Evolutionary conservation across 2,113 vertebrate genomes (phyloP).

Genomic region (sheep (Ovis aries)): DNA sequence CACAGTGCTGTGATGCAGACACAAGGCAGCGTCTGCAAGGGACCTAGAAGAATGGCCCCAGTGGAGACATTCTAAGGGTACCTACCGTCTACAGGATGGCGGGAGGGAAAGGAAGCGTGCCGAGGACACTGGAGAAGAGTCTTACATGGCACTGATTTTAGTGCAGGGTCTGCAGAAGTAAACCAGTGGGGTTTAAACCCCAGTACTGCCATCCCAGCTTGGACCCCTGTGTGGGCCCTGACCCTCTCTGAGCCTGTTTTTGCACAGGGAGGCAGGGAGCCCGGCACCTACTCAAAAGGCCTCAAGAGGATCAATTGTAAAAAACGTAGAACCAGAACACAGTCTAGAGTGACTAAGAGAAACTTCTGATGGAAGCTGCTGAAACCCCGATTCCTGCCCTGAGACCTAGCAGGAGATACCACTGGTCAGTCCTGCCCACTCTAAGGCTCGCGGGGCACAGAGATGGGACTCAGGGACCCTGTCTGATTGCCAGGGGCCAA

Average conservation of each 20-base stretch:
- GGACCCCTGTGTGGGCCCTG: not conserved
- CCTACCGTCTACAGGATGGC: fast-evolving
- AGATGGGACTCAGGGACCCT: not conserved
- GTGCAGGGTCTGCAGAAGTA: not conserved
- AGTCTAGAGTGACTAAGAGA: not conserved
- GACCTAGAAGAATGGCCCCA: not conserved
- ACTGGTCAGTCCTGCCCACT: not conserved
- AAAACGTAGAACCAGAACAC: not conserved
- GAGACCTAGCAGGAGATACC: not conserved
- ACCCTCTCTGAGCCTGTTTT: not conserved
- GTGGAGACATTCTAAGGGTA: not conserved
- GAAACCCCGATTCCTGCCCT: not conserved
- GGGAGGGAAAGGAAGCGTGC: not conserved
- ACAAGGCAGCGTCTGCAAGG: not conserved
- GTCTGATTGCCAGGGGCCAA: not conserved
- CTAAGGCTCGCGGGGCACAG: not conserved
- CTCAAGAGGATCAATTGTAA: not conserved
- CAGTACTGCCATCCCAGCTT: not conserved
- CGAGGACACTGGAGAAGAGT: not conserved
- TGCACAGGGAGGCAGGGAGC: not conserved
- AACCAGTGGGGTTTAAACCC: not conserved
- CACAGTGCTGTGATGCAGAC: not conserved
- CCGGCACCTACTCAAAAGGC: not conserved
- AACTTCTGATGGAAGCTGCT: not conserved
- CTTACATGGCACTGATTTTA: fast-evolving